These are phyloP conservation scores for Loripinus fragilis DNA, from an alignment of 2,888 invertebrate genomes.

Conservation along the genomic window DNA sequence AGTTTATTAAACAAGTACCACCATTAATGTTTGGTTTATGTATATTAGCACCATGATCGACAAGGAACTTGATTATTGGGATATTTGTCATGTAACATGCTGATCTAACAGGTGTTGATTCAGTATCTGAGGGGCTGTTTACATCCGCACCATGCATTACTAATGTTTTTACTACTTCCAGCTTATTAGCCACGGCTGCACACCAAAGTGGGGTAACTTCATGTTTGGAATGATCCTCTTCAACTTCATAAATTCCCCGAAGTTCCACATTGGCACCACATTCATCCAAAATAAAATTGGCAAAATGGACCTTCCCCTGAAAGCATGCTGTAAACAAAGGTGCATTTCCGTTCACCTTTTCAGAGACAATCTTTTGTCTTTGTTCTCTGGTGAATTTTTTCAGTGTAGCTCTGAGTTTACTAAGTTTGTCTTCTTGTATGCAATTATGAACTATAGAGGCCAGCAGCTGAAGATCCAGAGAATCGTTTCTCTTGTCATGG, in stretches of 20 bases:
- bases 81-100: constrained; percentile 92
- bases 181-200: constrained; percentile 93
- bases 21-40: constrained; percentile 94
- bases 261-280: constrained; percentile 94
- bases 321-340: constrained; percentile 73
- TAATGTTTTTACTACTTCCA: constrained; percentile 90
- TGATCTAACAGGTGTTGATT: constrained; percentile 92
- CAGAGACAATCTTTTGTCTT: constrained; percentile 58
- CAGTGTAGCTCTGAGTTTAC: constrained; percentile 63
- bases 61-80: constrained; percentile 77
- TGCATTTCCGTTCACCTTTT: constrained; percentile 71
- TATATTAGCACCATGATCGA: constrained; percentile 85
- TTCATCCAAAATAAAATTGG: constrained; percentile 92
- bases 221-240: constrained; percentile 92
- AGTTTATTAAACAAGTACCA: constrained; percentile 96
- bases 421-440: constrained; percentile 66
- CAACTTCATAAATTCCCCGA: constrained; percentile 88
- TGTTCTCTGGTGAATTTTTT: constrained; percentile 60
- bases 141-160: constrained; percentile 92
- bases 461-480: constrained; percentile 25
- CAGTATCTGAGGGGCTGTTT: constrained; percentile 94
- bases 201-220: constrained; percentile 95
- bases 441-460: constrained; percentile 68
- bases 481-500: not conserved
- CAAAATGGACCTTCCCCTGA: constrained; percentile 84